Evolutionary conservation across 2,888 invertebrate genomes (phyloP).

Genomic region (Toxonevra muliebris): DNA sequence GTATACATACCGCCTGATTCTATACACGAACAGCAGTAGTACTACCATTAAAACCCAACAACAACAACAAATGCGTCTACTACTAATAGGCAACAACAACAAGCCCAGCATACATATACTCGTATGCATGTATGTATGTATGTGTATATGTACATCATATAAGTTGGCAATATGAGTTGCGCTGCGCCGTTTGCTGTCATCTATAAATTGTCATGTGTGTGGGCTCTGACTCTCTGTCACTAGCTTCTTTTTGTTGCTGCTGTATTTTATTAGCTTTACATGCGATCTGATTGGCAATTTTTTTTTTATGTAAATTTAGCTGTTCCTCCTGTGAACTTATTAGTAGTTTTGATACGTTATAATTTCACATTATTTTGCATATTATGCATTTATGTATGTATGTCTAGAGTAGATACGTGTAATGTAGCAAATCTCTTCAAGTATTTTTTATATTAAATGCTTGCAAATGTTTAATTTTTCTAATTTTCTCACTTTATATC

Average conservation of each 20-base stretch:
- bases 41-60: too few species aligned
- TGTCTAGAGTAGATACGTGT: neutral
- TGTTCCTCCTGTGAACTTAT: conserved; percentile 20
- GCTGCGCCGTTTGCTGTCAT: conserved; percentile 10
- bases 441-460: too few species aligned
- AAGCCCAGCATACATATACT: neutral
- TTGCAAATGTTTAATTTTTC: too few species aligned
- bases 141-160: neutral
- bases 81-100: neutral
- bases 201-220: conserved; percentile 30
- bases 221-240: conserved; percentile 4
- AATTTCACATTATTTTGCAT: neutral
- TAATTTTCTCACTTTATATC: too few species aligned
- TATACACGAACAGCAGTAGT: too few species aligned
- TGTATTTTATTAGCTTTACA: conserved; percentile 13
- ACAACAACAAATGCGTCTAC: conserved; percentile 13
- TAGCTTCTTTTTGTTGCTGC: too few species aligned
- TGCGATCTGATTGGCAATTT: conserved; percentile 31
- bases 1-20: neutral
- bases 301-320: conserved; percentile 30
- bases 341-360: conserved; percentile 12
- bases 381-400: conserved; percentile 1
- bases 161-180: neutral
- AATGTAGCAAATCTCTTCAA: too few species aligned
- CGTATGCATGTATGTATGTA: conserved; percentile 4